Percentiles rank a stretch among this genome's conserved stretches.
Evolutionary conservation across 2,113 vertebrate species (phyloP).

Genomic region (Phalacrocorax pelagicus): DNA sequence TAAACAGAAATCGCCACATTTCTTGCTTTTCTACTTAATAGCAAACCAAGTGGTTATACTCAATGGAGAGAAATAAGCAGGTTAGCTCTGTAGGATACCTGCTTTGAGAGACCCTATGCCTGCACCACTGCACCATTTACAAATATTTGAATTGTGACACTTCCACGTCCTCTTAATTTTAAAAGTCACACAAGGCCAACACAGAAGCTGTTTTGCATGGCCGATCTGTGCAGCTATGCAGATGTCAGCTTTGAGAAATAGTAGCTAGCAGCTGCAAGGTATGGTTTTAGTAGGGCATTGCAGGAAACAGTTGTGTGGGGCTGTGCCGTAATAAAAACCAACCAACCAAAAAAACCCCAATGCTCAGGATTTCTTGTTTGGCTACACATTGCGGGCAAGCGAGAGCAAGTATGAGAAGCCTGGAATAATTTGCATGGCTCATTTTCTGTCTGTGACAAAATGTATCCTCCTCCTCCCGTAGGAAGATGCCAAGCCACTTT

Average conservation of each 20-base stretch:
- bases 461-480: neutral
- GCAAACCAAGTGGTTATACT: neutral
- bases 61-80: neutral
- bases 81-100: neutral
- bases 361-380: neutral
- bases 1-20: neutral
- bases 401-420: neutral
- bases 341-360: neutral
- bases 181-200: neutral
- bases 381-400: neutral
- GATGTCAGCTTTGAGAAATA: neutral
- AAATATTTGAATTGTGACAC: neutral
- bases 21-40: neutral
- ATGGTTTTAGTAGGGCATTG: neutral
- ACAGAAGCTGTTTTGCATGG: neutral
- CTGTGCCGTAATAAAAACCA: neutral
- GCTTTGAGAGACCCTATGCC: neutral
- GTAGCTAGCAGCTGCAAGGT: neutral
- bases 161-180: neutral
- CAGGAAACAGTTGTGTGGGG: neutral
- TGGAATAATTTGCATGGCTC: neutral
- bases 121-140: neutral
- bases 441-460: neutral
- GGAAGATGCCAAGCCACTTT: neutral
- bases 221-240: neutral